These are phyloP conservation scores for Zosterops lateralis DNA, from an alignment of 2,113 vertebrate genomes.

Conservation along the genomic window DNA sequence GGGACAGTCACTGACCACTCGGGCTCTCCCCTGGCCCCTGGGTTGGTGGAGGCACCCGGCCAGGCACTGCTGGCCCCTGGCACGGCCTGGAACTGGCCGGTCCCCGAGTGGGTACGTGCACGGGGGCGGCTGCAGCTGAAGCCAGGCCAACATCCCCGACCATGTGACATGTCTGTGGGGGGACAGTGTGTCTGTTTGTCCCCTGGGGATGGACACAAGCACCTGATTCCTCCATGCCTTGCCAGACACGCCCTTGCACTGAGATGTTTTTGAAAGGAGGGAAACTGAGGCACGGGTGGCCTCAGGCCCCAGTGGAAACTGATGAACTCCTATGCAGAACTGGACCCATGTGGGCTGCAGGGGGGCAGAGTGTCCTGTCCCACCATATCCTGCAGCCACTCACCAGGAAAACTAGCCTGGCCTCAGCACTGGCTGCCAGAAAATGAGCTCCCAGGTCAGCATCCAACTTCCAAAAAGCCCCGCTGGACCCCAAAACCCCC, in stretches of 20 bases:
- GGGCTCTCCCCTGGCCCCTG: accelerated
- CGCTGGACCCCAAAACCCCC: background rate
- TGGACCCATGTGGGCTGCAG: background rate
- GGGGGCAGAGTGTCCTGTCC: background rate
- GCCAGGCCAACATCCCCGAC: background rate
- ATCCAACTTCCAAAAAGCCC: background rate
- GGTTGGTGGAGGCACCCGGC: background rate
- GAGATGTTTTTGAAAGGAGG: background rate
- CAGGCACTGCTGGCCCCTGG: background rate
- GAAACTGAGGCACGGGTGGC: background rate
- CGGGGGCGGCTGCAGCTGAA: background rate
- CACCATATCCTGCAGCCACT: accelerated
- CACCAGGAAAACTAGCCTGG: background rate
- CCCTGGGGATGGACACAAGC: background rate
- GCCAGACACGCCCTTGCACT: accelerated
- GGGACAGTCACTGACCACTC: background rate
- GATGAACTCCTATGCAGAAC: background rate
- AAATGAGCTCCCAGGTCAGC: background rate
- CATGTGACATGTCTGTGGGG: background rate
- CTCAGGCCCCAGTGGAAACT: accelerated
- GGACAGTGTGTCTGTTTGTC: background rate
- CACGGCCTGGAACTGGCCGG: background rate
- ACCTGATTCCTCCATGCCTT: background rate
- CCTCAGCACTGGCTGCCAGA: background rate
- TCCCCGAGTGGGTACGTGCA: background rate